A percentile compares a stretch with the other conserved stretches of the same genome.
These are phyloP conservation scores for Ciona savignyi DNA, from an alignment of 23 tunicate species.

Conservation along the genomic window DNA sequence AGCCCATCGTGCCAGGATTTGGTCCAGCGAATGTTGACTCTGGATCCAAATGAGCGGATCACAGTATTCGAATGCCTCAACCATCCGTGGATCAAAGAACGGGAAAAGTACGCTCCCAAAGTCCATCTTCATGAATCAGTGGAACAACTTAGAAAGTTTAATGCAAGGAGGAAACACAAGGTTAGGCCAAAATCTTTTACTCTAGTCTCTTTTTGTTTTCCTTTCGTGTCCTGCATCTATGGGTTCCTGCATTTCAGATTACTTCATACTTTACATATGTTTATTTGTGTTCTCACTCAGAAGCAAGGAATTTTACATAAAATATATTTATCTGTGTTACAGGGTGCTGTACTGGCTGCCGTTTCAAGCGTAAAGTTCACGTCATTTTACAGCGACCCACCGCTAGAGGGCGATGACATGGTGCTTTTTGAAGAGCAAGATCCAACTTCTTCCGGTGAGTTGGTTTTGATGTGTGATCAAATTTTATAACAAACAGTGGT, in stretches of 20 bases:
- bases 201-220: neutral
- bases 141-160: slow-evolving; percentile 77
- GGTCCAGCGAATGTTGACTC: slow-evolving; percentile 77
- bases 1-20: slow-evolving; percentile 73
- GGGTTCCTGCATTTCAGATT: no score
- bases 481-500: no score
- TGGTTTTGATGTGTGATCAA: neutral
- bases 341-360: slow-evolving; percentile 82
- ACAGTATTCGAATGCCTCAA: slow-evolving; percentile 93
- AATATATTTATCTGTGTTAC: no score
- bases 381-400: slow-evolving; percentile 71
- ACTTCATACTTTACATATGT: no score
- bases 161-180: slow-evolving; percentile 78
- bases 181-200: slow-evolving; percentile 11
- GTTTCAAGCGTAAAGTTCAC: slow-evolving; percentile 70
- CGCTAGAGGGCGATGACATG: slow-evolving; percentile 48
- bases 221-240: no score
- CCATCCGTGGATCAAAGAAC: slow-evolving; percentile 94
- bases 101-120: slow-evolving; percentile 68
- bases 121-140: slow-evolving; percentile 61
- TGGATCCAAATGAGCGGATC: slow-evolving; percentile 89
- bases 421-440: slow-evolving; percentile 72
- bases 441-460: slow-evolving; percentile 66
- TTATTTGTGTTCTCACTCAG: no score
- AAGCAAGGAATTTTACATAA: neutral